Evolutionary conservation across 2,113 vertebrate genomes (phyloP).

Genomic region (Xiphophorus hellerii): DNA sequence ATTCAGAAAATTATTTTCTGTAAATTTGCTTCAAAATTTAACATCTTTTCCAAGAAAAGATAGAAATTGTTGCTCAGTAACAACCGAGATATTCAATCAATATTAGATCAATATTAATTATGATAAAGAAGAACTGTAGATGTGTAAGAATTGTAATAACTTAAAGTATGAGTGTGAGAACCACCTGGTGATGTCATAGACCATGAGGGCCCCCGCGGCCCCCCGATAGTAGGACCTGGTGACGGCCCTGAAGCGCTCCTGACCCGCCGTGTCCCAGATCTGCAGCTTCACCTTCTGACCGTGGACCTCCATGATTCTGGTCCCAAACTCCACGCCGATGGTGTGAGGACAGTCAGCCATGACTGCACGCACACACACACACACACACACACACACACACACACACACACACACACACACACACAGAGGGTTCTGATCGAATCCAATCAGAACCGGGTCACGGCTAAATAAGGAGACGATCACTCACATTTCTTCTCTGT

Average conservation of each 20-base stretch:
- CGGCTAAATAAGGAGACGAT: not conserved
- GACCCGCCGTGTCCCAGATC: conserved; percentile 98
- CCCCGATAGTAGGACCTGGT: conserved; percentile 98
- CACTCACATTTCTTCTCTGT: conserved; percentile 99
- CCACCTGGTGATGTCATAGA: conserved; percentile 98
- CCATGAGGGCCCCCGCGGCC: conserved; percentile 97
- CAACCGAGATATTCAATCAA: too few species aligned
- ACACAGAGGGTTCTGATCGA: not conserved
- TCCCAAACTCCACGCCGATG: conserved; percentile 98
- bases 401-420: not conserved
- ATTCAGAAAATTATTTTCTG: too few species aligned
- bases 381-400: not conserved
- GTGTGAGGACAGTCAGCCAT: conserved; percentile 99
- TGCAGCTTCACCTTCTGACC: conserved; percentile 99
- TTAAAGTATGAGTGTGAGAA: too few species aligned
- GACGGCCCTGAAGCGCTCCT: conserved; percentile 96
- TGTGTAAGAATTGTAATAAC: too few species aligned
- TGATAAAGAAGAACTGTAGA: too few species aligned
- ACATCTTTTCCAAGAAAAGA: too few species aligned
- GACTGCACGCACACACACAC: conserved; percentile 76
- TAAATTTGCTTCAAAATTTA: too few species aligned
- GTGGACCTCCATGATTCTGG: conserved; percentile 98
- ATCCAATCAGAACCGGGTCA: too few species aligned
- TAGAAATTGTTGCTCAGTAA: too few species aligned
- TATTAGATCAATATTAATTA: too few species aligned